phyloP scores from a whole-genome alignment of 1,140 invertebrate species.

The Nephila pilipes region DNA sequence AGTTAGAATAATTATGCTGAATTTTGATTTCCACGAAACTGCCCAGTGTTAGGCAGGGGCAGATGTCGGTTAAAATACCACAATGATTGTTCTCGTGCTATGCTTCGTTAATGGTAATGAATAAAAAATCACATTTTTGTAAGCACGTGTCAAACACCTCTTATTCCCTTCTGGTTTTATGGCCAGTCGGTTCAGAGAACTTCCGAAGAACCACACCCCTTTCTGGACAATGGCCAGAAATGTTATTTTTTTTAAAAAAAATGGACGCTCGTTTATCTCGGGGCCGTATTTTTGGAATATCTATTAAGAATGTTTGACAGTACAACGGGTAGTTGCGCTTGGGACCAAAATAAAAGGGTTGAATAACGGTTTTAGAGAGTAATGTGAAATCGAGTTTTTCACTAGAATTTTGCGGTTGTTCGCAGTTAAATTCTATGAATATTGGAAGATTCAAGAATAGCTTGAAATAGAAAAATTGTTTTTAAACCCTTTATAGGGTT shows the following conservation, averaged over 20 bases:
- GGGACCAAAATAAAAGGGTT: neutral
- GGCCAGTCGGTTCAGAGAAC: constrained; percentile 34
- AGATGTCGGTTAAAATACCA: neutral
- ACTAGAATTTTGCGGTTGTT: too few relatives aligned
- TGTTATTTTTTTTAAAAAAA: neutral
- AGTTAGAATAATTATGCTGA: neutral
- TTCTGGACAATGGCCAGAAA: constrained; percentile 16
- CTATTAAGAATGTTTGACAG: constrained; percentile 22
- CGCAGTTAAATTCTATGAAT: too few relatives aligned
- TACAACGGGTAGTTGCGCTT: neutral
- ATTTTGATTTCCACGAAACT: neutral
- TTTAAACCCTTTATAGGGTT: too few relatives aligned
- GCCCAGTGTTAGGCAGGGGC: neutral
- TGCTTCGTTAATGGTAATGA: constrained; percentile 54
- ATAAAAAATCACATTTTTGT: constrained; percentile 61
- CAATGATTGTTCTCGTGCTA: constrained; percentile 44
- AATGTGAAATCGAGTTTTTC: too few relatives aligned
- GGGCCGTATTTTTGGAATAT: constrained; percentile 1
- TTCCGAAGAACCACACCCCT: constrained; percentile 27
- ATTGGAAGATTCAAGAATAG: too few relatives aligned
- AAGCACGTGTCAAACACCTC: constrained; percentile 60
- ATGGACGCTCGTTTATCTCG: neutral
- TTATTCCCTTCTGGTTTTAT: constrained; percentile 27
- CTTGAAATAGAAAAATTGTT: too few relatives aligned
- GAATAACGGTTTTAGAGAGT: too few relatives aligned